Evolutionary conservation across 1,140 invertebrate species (phyloP), one percentile per base, ranked within the genome.

Genomic region (Lerema accius): DNA sequence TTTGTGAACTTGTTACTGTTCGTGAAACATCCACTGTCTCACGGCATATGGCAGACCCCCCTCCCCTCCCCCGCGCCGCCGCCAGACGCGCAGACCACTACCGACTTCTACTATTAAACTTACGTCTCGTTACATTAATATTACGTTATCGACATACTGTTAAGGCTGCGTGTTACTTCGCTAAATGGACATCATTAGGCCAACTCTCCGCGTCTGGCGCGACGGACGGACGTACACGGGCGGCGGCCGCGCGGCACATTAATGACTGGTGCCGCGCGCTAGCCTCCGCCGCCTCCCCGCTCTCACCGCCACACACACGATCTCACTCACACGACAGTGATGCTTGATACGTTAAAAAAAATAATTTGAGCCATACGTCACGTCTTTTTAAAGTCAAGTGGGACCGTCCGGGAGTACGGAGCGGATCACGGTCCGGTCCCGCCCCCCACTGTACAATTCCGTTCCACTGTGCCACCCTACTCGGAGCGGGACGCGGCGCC

Each of bases 1-100:
- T 89, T 89, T 87, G 86, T 90, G 85, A 90, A 87, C 82, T 73
- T 84, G 80, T 90, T 87, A 86, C 76, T 64, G 71, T 68, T 77
- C 74, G 71, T 59, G 65, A 73, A 66, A 74, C 66, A n/a, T n/a
- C n/a, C 50, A 73, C 78, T 78, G 63, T 84, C 86, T 84, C 86
- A 85, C 84, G 84, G 80, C 82, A 80, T 86, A 86, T 86, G 86
- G 86, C 86, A 86, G 79, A 82, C 80, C 50, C 69, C 61, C 39
- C 42, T 49, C 19, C 19, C 19, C 26, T n/a, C n/a, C 56, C 26
- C 14, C 13, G 28, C 53, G 23, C n/a, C n/a, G n/a, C n/a, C 53
- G 39, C 53, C 40, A 55, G 17, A 6, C 6, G n/a, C 26, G 43
- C 14, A 19, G 13, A 43, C 13, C 28, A 15, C 39, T 28, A 56